A percentile compares a stretch with the other conserved stretches of the same genome.
Conservation (phyloP, 2,113 vertebrate species). For the Rhynchopsitta pachyrhyncha region DNA sequence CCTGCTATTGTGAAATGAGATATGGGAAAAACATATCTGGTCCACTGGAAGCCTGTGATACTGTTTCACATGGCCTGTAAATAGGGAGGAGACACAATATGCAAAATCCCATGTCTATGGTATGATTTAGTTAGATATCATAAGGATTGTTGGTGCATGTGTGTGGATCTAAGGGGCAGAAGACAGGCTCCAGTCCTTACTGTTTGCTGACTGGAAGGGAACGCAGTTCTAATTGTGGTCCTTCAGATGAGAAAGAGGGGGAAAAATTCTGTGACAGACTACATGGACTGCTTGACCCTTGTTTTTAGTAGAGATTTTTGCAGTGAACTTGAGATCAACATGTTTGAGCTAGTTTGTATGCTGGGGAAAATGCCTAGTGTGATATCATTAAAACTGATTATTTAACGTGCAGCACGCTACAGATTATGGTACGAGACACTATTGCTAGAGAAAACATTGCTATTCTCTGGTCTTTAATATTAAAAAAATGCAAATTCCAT, state of each 20-base stretch:
- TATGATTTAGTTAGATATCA: not conserved
- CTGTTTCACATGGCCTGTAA: not conserved
- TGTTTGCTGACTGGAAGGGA: not conserved
- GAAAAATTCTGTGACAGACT: not conserved
- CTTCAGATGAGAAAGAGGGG: not conserved
- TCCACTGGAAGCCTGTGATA: not conserved
- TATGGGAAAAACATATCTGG: not conserved
- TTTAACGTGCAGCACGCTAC: not conserved
- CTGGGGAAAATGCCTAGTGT: not conserved
- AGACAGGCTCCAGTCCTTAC: not conserved
- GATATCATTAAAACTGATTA: not conserved
- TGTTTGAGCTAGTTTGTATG: not conserved
- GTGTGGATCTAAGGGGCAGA: too few relatives aligned
- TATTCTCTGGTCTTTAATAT: not conserved
- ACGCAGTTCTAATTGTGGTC: not conserved
- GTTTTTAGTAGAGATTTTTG: not conserved
- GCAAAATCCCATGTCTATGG: not conserved
- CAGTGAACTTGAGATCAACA: not conserved
- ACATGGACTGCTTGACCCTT: not conserved
- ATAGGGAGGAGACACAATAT: not conserved
- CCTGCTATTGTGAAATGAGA: not conserved
- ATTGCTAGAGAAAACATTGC: not conserved
- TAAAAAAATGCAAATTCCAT: not conserved
- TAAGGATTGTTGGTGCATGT: not conserved
- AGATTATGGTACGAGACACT: not conserved